Base-by-base conservation (phyloP, 2,888 invertebrate genomes). In the Listrodromus nycthemerus region DNA sequence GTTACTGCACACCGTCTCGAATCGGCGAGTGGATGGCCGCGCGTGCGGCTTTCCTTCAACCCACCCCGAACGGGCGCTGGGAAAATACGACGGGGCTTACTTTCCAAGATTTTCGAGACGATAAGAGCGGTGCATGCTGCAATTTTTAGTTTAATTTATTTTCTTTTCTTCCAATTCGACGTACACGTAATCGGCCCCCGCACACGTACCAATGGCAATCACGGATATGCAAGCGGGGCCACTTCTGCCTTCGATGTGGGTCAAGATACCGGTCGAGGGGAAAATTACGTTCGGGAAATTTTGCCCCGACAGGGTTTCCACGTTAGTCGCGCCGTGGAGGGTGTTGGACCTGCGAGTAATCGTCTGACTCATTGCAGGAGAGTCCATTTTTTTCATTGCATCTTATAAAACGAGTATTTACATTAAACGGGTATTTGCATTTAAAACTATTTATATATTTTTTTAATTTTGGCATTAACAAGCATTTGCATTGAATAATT, bases 241-340 rank as follows among this genome's bases (percentile, higher is more conserved):
- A 61, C 27, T 27, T 16, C 19, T 33, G 61, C n/a, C 71, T 3
- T 16, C 41, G 63, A 84, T 84, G 82, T 84, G 82, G 84, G 84
- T 84, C 84, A 84, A 73, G 55, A 24, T 16, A 45, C 50, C 75
- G 79, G 78, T 84, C 82, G 82, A 84, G 82, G 63, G 79, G 67
- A 71, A 48, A 45, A 71, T 61, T 50, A 58, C 55, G 37, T n/a
- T 63, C 55, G 55, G 58, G 74, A 75, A 69, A 74, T 61, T 33
- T 45, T 19, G 30, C 66, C 33, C 33, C 73, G 19, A 4, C 30
- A 41, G 27, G 52, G n/a, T 21, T 58, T 10, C 16, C 30, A 21
- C 48, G 21, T 81, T 75, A 7, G 24, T 48, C 45, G 61, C 50
- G 48, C 21, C 8, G 37, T 33, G 37, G 33, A 45, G 48, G 78